These are phyloP conservation scores for Kryptopterus vitreolus DNA, from an alignment of 2,797 vertebrate species.

Conservation along the genomic window DNA sequence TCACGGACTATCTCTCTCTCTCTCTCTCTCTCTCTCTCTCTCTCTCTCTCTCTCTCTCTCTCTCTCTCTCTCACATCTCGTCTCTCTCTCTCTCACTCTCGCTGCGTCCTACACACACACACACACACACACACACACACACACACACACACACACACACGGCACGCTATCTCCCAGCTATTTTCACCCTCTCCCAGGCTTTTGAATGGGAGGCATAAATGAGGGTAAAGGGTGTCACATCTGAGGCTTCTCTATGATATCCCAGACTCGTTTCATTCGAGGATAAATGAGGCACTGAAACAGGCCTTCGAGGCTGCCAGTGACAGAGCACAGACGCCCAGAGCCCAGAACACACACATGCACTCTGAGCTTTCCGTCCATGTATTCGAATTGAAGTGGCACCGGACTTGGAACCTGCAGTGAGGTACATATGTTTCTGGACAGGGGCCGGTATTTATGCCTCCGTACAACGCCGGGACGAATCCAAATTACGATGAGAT, in stretches of 20 bases:
- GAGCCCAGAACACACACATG: slow-evolving; percentile 6
- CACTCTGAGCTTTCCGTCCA: background rate
- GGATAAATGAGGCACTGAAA: slow-evolving; percentile 20
- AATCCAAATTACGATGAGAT: too few species aligned
- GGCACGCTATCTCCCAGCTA: slow-evolving; percentile 55
- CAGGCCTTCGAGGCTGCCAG: slow-evolving; percentile 10
- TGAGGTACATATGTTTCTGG: too few species aligned
- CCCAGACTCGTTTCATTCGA: slow-evolving; percentile 15
- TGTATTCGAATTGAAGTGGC: slow-evolving; percentile 1
- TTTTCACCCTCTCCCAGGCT: slow-evolving; percentile 21
- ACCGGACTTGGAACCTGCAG: background rate
- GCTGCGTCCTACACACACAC: too few species aligned
- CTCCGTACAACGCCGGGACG: too few species aligned
- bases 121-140: slow-evolving; percentile 53
- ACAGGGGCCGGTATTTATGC: too few species aligned
- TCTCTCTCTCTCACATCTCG: too few species aligned
- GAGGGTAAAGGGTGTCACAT: slow-evolving; percentile 9
- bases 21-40: too few species aligned
- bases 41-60: too few species aligned
- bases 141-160: slow-evolving; percentile 10
- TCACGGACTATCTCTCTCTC: slow-evolving; percentile 62
- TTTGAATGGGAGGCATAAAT: slow-evolving; percentile 2
- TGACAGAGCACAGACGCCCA: slow-evolving; percentile 27
- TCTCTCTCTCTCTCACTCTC: too few species aligned
- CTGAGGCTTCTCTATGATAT: background rate